These are phyloP conservation scores for Stenopsyche tienmushanensis DNA, from an alignment of 1,140 invertebrate genomes.

Conservation along the genomic window DNA sequence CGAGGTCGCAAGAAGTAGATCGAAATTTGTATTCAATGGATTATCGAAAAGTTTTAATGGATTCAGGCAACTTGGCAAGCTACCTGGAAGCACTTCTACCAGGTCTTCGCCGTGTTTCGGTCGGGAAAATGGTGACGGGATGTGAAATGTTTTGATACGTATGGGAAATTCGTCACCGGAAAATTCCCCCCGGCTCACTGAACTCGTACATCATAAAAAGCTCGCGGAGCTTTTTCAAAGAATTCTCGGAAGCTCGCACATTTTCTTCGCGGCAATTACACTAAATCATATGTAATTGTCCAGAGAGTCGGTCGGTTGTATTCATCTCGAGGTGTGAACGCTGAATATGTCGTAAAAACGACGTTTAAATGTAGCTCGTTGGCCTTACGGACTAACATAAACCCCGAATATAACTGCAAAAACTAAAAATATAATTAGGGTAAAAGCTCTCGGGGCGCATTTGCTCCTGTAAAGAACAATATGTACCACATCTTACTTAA, in stretches of 20 bases:
- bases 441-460: too few relatives aligned
- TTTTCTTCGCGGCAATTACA: constrained; percentile 11
- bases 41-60: constrained; percentile 9
- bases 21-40: constrained; percentile 7
- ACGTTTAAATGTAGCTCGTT: not conserved
- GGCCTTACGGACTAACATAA: not conserved
- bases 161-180: constrained; percentile 12
- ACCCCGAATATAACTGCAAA: not conserved
- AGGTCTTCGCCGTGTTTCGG: not conserved
- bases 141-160: not conserved
- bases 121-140: not conserved
- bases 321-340: not conserved
- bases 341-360: not conserved
- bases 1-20: not conserved
- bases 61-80: not conserved
- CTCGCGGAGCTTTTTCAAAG: too few relatives aligned
- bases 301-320: constrained; percentile 9
- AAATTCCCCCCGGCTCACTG: too few relatives aligned
- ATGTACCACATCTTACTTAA: too few relatives aligned
- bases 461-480: too few relatives aligned
- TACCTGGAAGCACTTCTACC: not conserved
- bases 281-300: constrained; percentile 26
- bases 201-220: too few relatives aligned
- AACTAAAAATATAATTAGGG: too few relatives aligned
- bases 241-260: not conserved